Evolutionary conservation across 2,888 invertebrate species (phyloP), one percentile per base, ranked within the genome.

Genomic region (Myathropa florea): DNA sequence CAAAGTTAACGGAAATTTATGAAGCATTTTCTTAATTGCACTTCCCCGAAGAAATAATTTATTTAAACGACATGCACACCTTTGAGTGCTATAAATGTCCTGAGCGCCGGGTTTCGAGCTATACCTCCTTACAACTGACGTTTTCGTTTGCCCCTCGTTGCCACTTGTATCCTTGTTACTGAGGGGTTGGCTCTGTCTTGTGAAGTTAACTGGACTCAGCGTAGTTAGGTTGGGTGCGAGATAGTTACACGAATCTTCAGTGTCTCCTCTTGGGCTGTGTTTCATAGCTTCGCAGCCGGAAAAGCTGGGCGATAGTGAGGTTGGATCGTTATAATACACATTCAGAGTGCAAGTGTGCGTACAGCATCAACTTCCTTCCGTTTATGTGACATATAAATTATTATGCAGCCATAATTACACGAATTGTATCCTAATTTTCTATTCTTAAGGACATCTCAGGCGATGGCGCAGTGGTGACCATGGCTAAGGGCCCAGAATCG

Each of bases 1-100:
- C 88, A 88, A 90, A 89, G 89, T 90, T 89, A 88, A 89, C 88
- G 89, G 89, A 91, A 91, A 91, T 92, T 91, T 91, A 91, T 92
- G 91, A 91, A 92, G 90, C 91, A 91, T 91, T 92, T 91, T 91
- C 91, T 91, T 92, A 92, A 92, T 92, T 92, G 91, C 92, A 91
- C 90, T 91, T 92, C 90, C 90, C 90, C 90, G 88, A 91, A 90
- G 90, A 90, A 90, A 91, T 91, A 90, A 91, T 91, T 91, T 91
- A 91, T 91, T 91, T 91, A 91, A 91, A 91, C 90, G 91, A 91
- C 91, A 91, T 90, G 90, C 90, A 90, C 91, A 91, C 89, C 88
- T 88, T 88, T 83, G 79, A 86, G 82, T 83, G 88, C 78, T 85
- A 85, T 88, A 83, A 87, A 87, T 87, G 87, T 87, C 83, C 78